A percentile compares a stretch with the other conserved stretches of the same genome.
These are phyloP conservation scores for fruit fly (Drosophila melanogaster) DNA, from an alignment of 1,140 invertebrate genomes.

Conservation along the genomic window Release_6_plus_ISO1_MT NT_033777.3:22818001-22818500, in stretches of 20 bases:
- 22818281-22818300: slow-evolving; percentile 82
- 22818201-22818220: neutral
- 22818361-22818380: slow-evolving; percentile 44
- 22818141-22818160: slow-evolving; percentile 43
- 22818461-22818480: neutral
- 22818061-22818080: slow-evolving; percentile 20
- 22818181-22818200: neutral
- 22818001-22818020: slow-evolving; percentile 78
- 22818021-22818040: slow-evolving; percentile 57
- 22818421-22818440: no score
- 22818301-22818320: slow-evolving; percentile 34
- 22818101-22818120: slow-evolving; percentile 50
- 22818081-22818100: slow-evolving; percentile 39
- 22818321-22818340: neutral
- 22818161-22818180: neutral
- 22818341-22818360: slow-evolving; percentile 16
- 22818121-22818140: slow-evolving; percentile 46
- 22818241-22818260: slow-evolving; percentile 61
- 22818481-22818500: slow-evolving; percentile 1
- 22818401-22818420: slow-evolving; percentile 16
- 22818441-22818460: neutral
- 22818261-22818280: slow-evolving; percentile 84
- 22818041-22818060: slow-evolving; percentile 10
- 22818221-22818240: neutral
- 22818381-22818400: slow-evolving; percentile 27